phyloP scores from a whole-genome alignment of 2,888 invertebrate genomes.

The Syrphus vitripennis region DNA sequence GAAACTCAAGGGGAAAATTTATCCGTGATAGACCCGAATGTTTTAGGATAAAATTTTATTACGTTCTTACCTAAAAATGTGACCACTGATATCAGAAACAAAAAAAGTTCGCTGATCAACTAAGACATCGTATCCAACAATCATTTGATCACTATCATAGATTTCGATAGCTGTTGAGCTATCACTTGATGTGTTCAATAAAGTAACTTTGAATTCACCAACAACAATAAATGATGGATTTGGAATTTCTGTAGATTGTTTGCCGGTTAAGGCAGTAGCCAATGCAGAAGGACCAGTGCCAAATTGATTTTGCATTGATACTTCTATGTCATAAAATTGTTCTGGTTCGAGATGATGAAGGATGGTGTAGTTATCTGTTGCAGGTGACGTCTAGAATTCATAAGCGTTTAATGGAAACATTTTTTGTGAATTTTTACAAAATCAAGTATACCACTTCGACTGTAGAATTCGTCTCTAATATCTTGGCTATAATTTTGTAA shows the following conservation, averaged over 20 bases:
- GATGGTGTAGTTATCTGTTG: slow-evolving; percentile 31
- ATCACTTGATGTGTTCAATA: slow-evolving; percentile 82
- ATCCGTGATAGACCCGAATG: slow-evolving; percentile 2
- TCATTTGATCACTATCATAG: slow-evolving; percentile 75
- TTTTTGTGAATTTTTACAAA: too few relatives aligned
- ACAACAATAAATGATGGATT: slow-evolving; percentile 84
- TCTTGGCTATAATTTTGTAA: slow-evolving; percentile 89
- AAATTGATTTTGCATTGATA: slow-evolving; percentile 90
- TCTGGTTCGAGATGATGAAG: slow-evolving; percentile 87
- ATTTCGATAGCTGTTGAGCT: slow-evolving; percentile 70
- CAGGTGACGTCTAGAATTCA: not conserved
- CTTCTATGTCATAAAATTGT: slow-evolving; percentile 88
- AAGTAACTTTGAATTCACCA: slow-evolving; percentile 86
- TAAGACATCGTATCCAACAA: slow-evolving; percentile 89
- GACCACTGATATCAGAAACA: slow-evolving; percentile 87
- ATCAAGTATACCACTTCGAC: slow-evolving; percentile 84
- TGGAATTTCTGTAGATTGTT: slow-evolving; percentile 74
- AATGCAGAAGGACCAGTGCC: slow-evolving; percentile 89
- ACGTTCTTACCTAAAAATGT: slow-evolving; percentile 82
- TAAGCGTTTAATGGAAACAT: not conserved
- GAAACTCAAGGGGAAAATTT: too few relatives aligned
- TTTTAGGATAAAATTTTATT: not conserved
- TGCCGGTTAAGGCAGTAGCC: slow-evolving; percentile 86
- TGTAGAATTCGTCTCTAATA: slow-evolving; percentile 83
- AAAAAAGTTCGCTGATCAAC: slow-evolving; percentile 88